Base-by-base conservation (phyloP, 2,113 vertebrate genomes). In the Odocoileus virginianus region DNA sequence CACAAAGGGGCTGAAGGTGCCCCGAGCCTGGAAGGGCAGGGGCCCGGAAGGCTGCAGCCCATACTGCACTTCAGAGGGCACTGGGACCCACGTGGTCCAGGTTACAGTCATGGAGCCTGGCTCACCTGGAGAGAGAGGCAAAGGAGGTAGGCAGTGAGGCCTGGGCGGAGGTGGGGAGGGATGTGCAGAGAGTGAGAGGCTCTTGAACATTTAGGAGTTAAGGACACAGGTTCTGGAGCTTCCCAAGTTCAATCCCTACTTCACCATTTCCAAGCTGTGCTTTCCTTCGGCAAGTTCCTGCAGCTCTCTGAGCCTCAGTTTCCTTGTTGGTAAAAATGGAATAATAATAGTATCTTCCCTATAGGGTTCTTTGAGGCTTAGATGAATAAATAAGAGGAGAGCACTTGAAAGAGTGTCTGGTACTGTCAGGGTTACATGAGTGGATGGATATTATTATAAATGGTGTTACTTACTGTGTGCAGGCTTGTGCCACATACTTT, bases 91-190 rank as follows among this genome's bases (percentile, higher is more conserved):
- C 0, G 99, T 99, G 55, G 99, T 99, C 99, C 99, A 99, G 57
- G 99, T 99, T 47, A 99, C 98, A 1, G 98, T 98, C 99, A 99
- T 99, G 67, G 99, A 99, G 27, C 98, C 98, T 0, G 99, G 97
- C 11, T 98, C 97, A 61, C 98, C 99, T 96, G 71, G 16, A 21
- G 36, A 58, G 12, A 83, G 12, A 83, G 60, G 54, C 5, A 11
- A 19, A 55, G 43, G 17, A 11, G 12, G 8, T 2, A 4, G 30
- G 84, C 19, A 19, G n/a, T 2, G 28, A 55, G 21, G 28, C 10
- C 36, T 5, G 85, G 8, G 27, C 15, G 2, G 12, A 9, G 9
- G 30, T 7, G 8, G 12, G 33, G 40, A 7, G n/a, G 14, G 52
- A 3, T 3, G 16, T 1, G 19, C 6, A 3, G 82, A 4, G 36